Evolutionary conservation across 1,140 invertebrate species (phyloP), one percentile per base, ranked within the genome.

Genomic region (Dendroctonus ponderosae): DNA sequence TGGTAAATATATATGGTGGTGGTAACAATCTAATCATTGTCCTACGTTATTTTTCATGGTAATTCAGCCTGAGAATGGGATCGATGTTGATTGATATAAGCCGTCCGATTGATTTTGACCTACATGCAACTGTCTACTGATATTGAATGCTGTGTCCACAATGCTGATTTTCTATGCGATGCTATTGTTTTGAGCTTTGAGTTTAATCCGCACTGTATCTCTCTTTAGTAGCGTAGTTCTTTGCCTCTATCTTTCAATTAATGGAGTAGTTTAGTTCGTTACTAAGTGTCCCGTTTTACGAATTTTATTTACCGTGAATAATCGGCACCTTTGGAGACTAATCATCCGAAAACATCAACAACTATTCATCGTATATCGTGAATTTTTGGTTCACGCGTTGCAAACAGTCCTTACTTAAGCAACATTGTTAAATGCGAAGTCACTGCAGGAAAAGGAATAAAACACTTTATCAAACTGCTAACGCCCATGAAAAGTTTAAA

Each of bases 1-100:
- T 82, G 88, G 87, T 84, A 91, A 91, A 83, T 87, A 86, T 83
- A 76, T 79, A 67, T 77, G 78, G 75, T 81, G 79, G 79, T 79
- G 77, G 77, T 79, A 78, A 74, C 74, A 71, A 67, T 65, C 72
- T 75, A 78, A 76, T 76, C 75, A 68, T 72, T 70, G 68, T 68
- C 71, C 60, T 52, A 75, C 72, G 68, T 76, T 62, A 70, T 75
- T 71, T 75, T 76, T 70, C 72, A 77, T 75, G 75, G 66, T 72
- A 70, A 76, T 42, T 40, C 53, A 56, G 53, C 53, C 53, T 56
- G 39, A 41, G 53, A 56, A 56, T 56, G 11, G 41, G 50, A 51
- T 52, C 38, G 50, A 37, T 8, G 57, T 9, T 51, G 26, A 26
- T 26, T 54, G 52, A 54, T 39, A 46, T 46, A 46, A 46, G 43